phyloP scores from a whole-genome alignment of 2,797 vertebrate genomes.

The Mycteria americana region DNA sequence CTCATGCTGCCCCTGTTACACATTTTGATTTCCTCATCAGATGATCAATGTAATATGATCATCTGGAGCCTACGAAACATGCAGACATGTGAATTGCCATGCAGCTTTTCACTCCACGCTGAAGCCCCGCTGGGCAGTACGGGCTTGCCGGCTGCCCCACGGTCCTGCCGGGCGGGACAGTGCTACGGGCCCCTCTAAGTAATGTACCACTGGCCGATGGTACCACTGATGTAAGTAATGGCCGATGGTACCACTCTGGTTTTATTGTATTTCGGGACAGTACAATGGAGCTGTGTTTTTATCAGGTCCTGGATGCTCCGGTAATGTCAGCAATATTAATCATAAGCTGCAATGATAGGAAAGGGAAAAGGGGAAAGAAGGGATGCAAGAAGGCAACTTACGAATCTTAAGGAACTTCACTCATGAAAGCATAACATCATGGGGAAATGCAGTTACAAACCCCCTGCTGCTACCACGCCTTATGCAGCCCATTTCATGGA shows the following conservation, averaged over 20 bases:
- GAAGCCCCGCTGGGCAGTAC: neutral
- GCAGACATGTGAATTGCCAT: neutral
- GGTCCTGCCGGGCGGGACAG: neutral
- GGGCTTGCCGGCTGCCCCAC: neutral
- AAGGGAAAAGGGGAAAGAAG: neutral
- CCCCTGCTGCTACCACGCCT: neutral
- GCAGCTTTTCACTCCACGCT: neutral
- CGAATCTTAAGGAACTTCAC: neutral
- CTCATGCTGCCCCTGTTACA: neutral
- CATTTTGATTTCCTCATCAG: neutral
- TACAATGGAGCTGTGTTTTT: neutral
- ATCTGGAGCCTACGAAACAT: neutral
- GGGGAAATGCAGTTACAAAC: neutral
- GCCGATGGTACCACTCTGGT: rapidly evolving
- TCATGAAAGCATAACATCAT: neutral
- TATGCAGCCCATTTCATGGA: neutral
- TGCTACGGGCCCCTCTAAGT: rapidly evolving
- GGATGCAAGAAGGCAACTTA: neutral
- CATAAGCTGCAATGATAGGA: neutral
- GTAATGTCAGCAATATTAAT: neutral
- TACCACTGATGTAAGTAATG: too few relatives aligned
- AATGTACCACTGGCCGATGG: rapidly evolving
- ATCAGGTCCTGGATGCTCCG: neutral
- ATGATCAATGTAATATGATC: neutral
- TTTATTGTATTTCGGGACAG: neutral